Base-by-base conservation (phyloP, 1,140 invertebrate genomes). In the Leptinotarsa undecemlineata region DNA sequence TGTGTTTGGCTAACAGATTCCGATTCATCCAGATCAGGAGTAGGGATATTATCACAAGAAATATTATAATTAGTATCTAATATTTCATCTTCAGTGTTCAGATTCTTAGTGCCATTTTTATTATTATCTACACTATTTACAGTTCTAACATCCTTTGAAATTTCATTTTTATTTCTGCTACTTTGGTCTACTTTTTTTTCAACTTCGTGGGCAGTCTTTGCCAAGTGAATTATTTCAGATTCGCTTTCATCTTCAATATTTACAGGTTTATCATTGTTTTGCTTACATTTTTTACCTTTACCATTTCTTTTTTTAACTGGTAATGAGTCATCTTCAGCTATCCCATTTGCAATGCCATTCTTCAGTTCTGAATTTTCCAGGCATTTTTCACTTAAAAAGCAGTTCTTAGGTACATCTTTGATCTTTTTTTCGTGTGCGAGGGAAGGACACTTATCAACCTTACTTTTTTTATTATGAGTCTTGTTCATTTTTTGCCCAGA, bases 321-420 rank as follows among this genome's bases (percentile, higher is more conserved):
- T 20, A 21, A 21, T n/a, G 51, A n/a, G 19, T 74, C 66, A 74
- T 71, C 69, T n/a, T 57, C 26, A 15, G 74, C 72, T 64, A 82
- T 42, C 42, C 81, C 81, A 73, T 82, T 82, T 23, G 80, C 68
- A 42, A 82, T 69, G 17, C 82, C 82, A 76, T 82, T 81, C 68
- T 78, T 79, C 57, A 72, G 42, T 64, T 72, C 68, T 17, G 14
- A 19, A 20, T 48, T 48, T 48, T 69, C 71, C 20, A n/a, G 33
- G 19, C 33, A 26, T 72, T 64, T 72, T 64, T 72, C 71, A 51
- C 63, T 63, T 21, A 51, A 72, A 72, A 64, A 62, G 20, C 60
- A 72, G 4, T 72, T 72, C 13, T 63, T 64, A n/a, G 60, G 23
- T 64, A 72, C 63, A 23, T 73, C 72, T 73, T 73, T 73, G 68